Evolutionary conservation across 1,140 invertebrate genomes (phyloP).

Genomic region (Patella vulgata): DNA sequence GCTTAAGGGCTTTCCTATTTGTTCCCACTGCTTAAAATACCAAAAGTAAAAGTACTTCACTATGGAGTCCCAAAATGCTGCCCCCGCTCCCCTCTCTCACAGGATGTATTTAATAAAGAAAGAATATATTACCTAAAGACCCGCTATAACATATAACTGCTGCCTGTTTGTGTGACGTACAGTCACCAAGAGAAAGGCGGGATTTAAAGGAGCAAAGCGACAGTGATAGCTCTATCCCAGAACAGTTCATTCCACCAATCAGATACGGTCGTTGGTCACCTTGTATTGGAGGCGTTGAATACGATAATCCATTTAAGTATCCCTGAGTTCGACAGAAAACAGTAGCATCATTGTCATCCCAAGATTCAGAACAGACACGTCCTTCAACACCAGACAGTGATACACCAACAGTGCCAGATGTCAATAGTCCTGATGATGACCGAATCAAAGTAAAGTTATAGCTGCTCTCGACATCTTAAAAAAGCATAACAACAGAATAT

Average conservation of each 20-base stretch:
- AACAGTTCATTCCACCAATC: constrained; percentile 52
- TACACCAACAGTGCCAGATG: constrained; percentile 42
- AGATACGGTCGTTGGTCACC: constrained; percentile 44
- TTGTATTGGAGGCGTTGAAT: constrained; percentile 19
- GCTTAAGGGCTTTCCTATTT: no score
- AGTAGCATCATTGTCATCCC: constrained; percentile 55
- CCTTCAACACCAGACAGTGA: constrained; percentile 44
- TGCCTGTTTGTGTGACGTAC: constrained; percentile 42
- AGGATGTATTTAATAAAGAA: no score
- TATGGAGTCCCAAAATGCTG: no score
- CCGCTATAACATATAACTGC: constrained; percentile 50
- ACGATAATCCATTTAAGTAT: constrained; percentile 47
- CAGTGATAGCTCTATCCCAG: constrained; percentile 44
- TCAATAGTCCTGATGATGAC: constrained; percentile 6
- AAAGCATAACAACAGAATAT: no score
- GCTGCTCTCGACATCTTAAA: no score
- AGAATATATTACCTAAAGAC: no score
- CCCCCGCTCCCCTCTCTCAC: no score
- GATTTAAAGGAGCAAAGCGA: constrained; percentile 39
- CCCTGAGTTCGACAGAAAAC: constrained; percentile 44
- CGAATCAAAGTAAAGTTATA: no score
- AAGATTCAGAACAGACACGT: constrained; percentile 50
- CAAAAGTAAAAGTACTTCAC: no score
- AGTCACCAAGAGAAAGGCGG: constrained; percentile 44
- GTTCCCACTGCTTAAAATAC: no score